Percentiles rank a stretch among this genome's conserved stretches.
Evolutionary conservation across 37 sponge, comb jelly and placozoan genomes (phyloP).

Genomic region (Theonella swinhoei): DNA sequence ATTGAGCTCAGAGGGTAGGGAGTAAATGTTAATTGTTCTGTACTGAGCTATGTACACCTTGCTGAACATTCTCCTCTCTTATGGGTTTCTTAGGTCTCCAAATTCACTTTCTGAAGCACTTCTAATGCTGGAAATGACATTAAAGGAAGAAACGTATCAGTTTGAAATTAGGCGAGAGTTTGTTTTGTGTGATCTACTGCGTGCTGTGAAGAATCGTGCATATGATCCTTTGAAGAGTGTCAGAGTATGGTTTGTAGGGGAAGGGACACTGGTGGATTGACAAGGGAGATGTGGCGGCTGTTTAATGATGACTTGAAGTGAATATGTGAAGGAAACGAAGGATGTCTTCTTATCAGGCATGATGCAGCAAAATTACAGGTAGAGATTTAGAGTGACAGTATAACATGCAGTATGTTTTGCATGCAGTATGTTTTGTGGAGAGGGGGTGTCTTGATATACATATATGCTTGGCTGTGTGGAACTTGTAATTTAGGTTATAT

Average conservation of each 20-base stretch:
- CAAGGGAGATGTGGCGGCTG: slow-evolving; percentile 10
- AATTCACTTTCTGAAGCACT: not conserved
- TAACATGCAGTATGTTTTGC: no score
- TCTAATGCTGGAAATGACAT: not conserved
- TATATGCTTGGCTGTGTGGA: no score
- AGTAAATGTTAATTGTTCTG: no score
- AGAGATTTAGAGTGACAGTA: not conserved
- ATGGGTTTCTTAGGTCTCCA: not conserved
- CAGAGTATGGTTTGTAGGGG: slow-evolving; percentile 1
- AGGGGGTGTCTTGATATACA: slow-evolving; percentile 6
- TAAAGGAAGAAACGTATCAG: not conserved
- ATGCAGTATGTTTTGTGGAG: not conserved
- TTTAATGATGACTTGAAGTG: not conserved
- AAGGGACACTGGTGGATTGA: slow-evolving; percentile 7
- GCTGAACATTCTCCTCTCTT: slow-evolving; percentile 24
- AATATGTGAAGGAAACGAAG: slow-evolving; percentile 11
- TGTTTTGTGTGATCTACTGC: slow-evolving; percentile 10
- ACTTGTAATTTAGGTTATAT: no score
- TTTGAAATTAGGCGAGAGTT: slow-evolving; percentile 3
- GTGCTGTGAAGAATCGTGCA: not conserved
- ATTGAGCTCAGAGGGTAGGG: no score
- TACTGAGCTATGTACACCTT: no score
- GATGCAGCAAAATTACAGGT: slow-evolving; percentile 8
- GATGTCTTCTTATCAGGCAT: not conserved
- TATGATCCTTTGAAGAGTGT: not conserved